Evolutionary conservation across 2,113 vertebrate genomes (phyloP).

Genomic region (Ranitomeya imitator): DNA sequence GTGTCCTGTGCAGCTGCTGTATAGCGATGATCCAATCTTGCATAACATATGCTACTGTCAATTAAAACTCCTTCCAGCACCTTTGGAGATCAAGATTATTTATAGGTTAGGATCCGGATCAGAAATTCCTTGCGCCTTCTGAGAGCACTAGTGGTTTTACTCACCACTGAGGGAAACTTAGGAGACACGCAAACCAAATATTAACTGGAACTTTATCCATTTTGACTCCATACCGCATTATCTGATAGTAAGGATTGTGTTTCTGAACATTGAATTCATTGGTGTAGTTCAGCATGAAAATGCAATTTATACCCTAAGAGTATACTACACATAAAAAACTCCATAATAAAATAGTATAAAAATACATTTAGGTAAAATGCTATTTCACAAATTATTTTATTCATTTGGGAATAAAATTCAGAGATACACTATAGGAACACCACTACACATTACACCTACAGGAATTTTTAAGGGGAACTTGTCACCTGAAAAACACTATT

Average conservation of each 20-base stretch:
- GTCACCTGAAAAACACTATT: no score
- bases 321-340: no score
- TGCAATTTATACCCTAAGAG: no score
- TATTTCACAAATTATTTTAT: no score
- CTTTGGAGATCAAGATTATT: slow-evolving; percentile 61
- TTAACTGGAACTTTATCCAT: background rate
- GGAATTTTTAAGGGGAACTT: no score
- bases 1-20: slow-evolving; percentile 27
- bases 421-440: no score
- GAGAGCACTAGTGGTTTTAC: background rate
- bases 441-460: no score
- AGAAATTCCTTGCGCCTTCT: slow-evolving; percentile 59
- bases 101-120: slow-evolving; percentile 61
- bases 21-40: slow-evolving; percentile 2
- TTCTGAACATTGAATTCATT: background rate
- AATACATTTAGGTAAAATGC: no score
- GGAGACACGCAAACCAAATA: background rate
- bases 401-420: no score
- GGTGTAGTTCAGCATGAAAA: background rate
- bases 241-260: background rate
- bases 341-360: no score
- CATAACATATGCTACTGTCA: slow-evolving; percentile 60
- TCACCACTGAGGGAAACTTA: background rate
- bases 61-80: slow-evolving; percentile 61
- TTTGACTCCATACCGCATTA: background rate